Evolutionary conservation across 2,888 invertebrate genomes (phyloP), one percentile per base, ranked within the genome.

Genomic region (Orchesellides sinensis): DNA sequence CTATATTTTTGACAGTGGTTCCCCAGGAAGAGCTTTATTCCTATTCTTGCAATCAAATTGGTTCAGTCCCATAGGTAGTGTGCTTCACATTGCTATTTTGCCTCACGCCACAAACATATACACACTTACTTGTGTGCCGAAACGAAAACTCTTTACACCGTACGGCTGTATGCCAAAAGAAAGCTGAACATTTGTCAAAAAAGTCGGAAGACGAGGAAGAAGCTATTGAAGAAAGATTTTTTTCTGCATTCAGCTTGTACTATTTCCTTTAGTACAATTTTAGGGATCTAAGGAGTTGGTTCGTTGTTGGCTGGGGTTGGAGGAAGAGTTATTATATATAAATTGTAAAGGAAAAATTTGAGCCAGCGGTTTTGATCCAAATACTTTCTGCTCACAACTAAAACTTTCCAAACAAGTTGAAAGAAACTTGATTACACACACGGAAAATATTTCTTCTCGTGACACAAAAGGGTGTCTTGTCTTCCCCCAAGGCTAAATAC

Each of bases 161-260:
- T 32, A 2, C 35, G 19, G 19, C 32, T 29, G 12, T 21, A 45
- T 40, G 65, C 65, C 54, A 59, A 77, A 75, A 47, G 70, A 78
- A 70, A 79, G 69, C 78, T 63, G 70, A 63, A 52, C 70, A 56
- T 70, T 70, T 79, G 79, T 70, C 79, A 77, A 79, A 66, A 59
- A 56, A 63, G 35, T 78, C 63, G 40, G 79, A 35, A 45, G 54
- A 47, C 47, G 61, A n/a, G n/a, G n/a, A 19, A 35, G 70, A 54
- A 59, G 35, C 47, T 17, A 40, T 66, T 54, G 72, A 59, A 70
- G 47, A 32, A 59, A 56, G 66, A 25, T 25, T 49, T 66, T 66
- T 73, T 73, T 65, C 56, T 59, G 45, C 47, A 6, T 23, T 66
- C 59, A 32, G 25, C 45, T 79, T 54, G 17, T 29, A 65, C 45